Evolutionary conservation across 2,888 invertebrate species (phyloP).

Genomic region (Sarcophaga carnaria): DNA sequence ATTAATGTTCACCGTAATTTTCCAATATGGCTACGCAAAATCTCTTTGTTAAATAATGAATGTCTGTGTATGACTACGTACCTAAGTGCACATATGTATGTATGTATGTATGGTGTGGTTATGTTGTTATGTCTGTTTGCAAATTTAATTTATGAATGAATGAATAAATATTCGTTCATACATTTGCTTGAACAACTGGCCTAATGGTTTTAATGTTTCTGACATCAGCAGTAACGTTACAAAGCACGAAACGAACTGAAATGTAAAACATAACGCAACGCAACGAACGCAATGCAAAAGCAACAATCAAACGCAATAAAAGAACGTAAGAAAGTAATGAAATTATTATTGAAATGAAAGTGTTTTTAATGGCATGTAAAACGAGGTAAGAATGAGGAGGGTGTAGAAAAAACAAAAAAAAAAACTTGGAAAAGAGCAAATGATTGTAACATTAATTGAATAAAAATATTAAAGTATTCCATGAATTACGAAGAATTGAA

Average conservation of each 20-base stretch:
- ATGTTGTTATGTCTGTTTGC: background rate
- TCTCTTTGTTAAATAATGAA: background rate
- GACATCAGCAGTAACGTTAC: background rate
- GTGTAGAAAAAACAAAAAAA: too few species aligned
- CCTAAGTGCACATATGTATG: background rate
- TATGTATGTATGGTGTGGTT: background rate
- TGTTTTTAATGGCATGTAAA: too few species aligned
- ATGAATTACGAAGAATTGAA: too few species aligned
- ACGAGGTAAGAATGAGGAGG: too few species aligned
- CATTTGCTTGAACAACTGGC: background rate
- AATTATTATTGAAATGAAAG: too few species aligned
- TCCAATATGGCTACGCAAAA: background rate
- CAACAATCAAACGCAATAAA: background rate
- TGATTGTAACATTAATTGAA: too few species aligned
- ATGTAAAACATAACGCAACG: background rate
- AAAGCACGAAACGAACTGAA: background rate
- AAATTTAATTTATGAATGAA: background rate
- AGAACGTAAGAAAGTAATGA: background rate
- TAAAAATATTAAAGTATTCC: too few species aligned
- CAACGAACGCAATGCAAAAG: background rate
- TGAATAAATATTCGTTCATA: background rate
- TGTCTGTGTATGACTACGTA: background rate
- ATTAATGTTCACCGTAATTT: background rate
- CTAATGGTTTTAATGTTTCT: background rate
- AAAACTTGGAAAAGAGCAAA: too few species aligned